Evolutionary conservation across 1,140 invertebrate genomes (phyloP).

Genomic region (Eriosoma lanigerum): DNA sequence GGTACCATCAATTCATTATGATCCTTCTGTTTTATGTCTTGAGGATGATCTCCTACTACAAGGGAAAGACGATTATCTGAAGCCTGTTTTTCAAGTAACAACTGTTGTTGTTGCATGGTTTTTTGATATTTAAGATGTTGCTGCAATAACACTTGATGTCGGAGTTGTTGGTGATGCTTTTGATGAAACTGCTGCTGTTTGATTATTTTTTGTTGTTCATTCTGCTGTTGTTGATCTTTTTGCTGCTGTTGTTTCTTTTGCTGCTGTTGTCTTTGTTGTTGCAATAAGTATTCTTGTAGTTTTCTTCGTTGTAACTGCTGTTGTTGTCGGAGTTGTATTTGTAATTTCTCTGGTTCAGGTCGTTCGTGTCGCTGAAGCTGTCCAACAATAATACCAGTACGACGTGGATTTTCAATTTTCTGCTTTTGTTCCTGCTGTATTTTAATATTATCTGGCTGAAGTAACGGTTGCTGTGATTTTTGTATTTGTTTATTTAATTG

Average conservation of each 20-base stretch:
- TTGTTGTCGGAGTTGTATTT: not conserved
- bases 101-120: not conserved
- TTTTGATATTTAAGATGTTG: slow-evolving; percentile 10
- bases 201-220: not conserved
- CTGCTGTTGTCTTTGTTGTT: not conserved
- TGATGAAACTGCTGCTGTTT: not conserved
- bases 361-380: not conserved
- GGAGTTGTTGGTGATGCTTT: not conserved
- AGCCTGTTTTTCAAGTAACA: not conserved
- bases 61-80: not conserved
- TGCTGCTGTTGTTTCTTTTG: not conserved
- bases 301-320: not conserved
- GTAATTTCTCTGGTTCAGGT: not conserved
- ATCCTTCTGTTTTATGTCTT: not conserved
- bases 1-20: not conserved
- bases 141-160: slow-evolving; percentile 5
- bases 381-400: slow-evolving; percentile 8
- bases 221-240: not conserved
- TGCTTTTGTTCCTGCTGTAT: not conserved
- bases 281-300: not conserved
- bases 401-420: not conserved
- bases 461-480: not conserved
- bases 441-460: no score
- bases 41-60: not conserved
- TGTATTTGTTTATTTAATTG: not conserved